These are phyloP conservation scores for Cotesia vestalis DNA, from an alignment of 1,140 invertebrate genomes.

Conservation along the genomic window DNA sequence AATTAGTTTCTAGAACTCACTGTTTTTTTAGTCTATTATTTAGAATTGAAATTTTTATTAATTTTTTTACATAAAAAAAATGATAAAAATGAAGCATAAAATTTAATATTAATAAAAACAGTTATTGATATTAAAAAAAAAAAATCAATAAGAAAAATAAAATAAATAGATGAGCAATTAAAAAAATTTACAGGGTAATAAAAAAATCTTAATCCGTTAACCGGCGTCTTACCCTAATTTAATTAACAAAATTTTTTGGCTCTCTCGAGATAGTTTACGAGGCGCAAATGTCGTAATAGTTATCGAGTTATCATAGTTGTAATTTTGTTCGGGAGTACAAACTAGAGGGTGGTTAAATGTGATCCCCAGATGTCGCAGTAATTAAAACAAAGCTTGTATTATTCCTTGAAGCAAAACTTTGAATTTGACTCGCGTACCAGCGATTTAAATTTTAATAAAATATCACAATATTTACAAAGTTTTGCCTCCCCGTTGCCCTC, in stretches of 20 bases:
- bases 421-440: slow-evolving; percentile 35
- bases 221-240: too few relatives aligned
- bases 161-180: too few relatives aligned
- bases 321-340: slow-evolving; percentile 54
- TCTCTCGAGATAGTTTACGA: not conserved
- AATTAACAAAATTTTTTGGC: not conserved
- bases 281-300: not conserved
- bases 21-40: too few relatives aligned
- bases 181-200: too few relatives aligned
- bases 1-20: too few relatives aligned
- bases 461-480: slow-evolving; percentile 2
- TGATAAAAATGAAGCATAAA: too few relatives aligned
- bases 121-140: too few relatives aligned
- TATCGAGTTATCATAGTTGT: slow-evolving; percentile 56
- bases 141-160: too few relatives aligned
- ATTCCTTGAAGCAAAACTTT: slow-evolving; percentile 53
- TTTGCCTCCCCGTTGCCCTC: not conserved
- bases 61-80: too few relatives aligned
- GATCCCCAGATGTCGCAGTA: slow-evolving; percentile 64
- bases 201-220: too few relatives aligned
- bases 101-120: too few relatives aligned
- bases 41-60: too few relatives aligned
- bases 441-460: slow-evolving; percentile 10
- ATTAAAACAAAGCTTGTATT: slow-evolving; percentile 63
- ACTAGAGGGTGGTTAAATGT: slow-evolving; percentile 51